Evolutionary conservation across 2,888 invertebrate species (phyloP), one percentile per base, ranked within the genome.

Genomic region (Pediacus dermestoides): DNA sequence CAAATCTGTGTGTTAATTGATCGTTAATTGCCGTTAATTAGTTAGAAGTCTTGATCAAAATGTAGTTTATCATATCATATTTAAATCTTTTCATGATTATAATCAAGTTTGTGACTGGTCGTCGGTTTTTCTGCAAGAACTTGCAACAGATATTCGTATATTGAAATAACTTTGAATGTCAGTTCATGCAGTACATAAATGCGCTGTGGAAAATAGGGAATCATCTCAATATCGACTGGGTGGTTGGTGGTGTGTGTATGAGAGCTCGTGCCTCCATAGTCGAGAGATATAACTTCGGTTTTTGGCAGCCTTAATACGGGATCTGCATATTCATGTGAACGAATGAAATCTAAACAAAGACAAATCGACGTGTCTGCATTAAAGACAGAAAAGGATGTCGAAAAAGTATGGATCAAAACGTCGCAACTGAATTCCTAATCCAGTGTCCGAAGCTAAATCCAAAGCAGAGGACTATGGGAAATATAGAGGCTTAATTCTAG

Each of bases 291-390:
- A 63, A 63, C 62, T 64, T 66, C 58, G 65, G 67, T 66, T 66
- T 67, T 66, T 66, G 64, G 65, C 64, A 62, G 62, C 63, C 63
- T 53, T 66, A 67, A 67, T 64, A 54, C 64, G 55, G 64, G 65
- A 66, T 67, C 64, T 67, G 65, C 67, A 67, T 67, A 67, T 67
- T 67, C 65, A 67, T 66, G 60, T 52, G 53, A 53, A 53, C 56
- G 57, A 59, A 57, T 59, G 53, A 57, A 55, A 46, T 44, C 39
- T 37, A 26, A 39, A 45, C 40, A 46, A 48, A 44, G 37, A 46
- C 30, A 16, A 35, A 31, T 34, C 31, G 38, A 36, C 25, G 44
- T n/a, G n/a, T 36, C 45, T 40, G 41, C 37, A 31, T 32, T 36
- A 16, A 43, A 35, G 50, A 36, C 33, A 44, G 60, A 53, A 52